A percentile compares a stretch with the other conserved stretches of the same genome.
Conservation (phyloP, 1,140 invertebrate species). For the Aphaenogaster floridana region DNA sequence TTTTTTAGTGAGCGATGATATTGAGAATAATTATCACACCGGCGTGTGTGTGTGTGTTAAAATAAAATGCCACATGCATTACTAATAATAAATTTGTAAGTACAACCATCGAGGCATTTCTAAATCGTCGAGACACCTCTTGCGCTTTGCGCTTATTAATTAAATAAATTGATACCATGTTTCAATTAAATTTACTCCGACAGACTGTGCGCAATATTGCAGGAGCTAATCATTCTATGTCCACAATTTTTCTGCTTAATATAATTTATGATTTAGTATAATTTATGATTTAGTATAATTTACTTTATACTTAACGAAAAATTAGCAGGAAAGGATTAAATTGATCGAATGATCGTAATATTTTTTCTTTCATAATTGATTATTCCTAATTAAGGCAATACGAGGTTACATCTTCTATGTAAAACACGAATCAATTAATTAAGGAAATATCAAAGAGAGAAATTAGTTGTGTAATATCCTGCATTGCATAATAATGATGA, state of each 20-base stretch:
- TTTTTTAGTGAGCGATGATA: not conserved
- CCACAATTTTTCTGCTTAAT: not conserved
- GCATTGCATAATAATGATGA: not conserved
- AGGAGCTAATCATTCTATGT: not conserved
- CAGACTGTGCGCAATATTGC: not conserved
- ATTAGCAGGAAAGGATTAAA: not conserved
- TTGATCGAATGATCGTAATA: not conserved
- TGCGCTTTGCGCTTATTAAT: slow-evolving; percentile 61
- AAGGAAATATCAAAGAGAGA: slow-evolving; percentile 8
- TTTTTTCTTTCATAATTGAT: not conserved
- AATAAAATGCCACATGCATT: slow-evolving; percentile 13
- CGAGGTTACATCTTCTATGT: not conserved
- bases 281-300: not conserved
- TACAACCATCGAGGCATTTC: slow-evolving; percentile 13
- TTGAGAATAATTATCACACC: not conserved
- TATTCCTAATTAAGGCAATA: not conserved
- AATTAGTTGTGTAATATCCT: not conserved
- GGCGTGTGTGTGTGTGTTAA: not conserved
- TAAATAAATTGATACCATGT: slow-evolving; percentile 51
- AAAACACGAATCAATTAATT: not conserved
- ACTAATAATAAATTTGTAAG: slow-evolving; percentile 46
- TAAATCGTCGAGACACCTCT: not conserved
- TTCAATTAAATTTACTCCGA: slow-evolving; percentile 14
- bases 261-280: not conserved
- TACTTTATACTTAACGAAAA: not conserved